These are phyloP conservation scores for Bombus superbus DNA, from an alignment of 1,140 invertebrate genomes.

Conservation along the genomic window DNA sequence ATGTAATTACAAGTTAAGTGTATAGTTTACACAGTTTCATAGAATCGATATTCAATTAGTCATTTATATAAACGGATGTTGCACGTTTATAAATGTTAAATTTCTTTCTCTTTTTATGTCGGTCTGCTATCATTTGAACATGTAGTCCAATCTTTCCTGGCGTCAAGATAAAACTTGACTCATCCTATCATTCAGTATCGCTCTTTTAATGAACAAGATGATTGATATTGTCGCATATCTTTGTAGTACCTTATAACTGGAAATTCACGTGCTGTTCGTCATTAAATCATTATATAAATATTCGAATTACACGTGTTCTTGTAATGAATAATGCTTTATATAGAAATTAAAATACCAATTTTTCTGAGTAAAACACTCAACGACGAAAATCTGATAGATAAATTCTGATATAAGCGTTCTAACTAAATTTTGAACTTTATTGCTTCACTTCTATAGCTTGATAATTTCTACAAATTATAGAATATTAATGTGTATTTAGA, in stretches of 20 bases:
- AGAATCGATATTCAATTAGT: neutral
- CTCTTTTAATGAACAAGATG: neutral
- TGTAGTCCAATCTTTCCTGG: neutral
- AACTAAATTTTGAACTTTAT: neutral
- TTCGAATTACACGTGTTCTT: neutral
- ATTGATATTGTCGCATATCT: neutral
- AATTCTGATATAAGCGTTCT: neutral
- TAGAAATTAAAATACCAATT: neutral
- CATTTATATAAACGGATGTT: neutral
- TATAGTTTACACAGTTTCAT: no score
- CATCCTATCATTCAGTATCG: neutral
- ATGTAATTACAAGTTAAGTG: no score
- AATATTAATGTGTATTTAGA: no score
- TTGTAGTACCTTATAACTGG: neutral
- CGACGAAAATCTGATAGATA: neutral
- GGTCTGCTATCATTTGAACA: neutral
- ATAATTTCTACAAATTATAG: neutral
- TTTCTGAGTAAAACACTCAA: neutral
- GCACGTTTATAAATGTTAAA: neutral
- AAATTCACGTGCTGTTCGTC: neutral
- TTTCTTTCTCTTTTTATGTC: neutral
- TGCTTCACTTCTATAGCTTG: neutral
- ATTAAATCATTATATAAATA: neutral
- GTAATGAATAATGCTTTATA: neutral
- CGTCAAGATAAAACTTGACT: constrained; percentile 3